These are phyloP conservation scores for Mesembrinibis cayennensis DNA, from an alignment of 2,113 vertebrate genomes.

Conservation along the genomic window DNA sequence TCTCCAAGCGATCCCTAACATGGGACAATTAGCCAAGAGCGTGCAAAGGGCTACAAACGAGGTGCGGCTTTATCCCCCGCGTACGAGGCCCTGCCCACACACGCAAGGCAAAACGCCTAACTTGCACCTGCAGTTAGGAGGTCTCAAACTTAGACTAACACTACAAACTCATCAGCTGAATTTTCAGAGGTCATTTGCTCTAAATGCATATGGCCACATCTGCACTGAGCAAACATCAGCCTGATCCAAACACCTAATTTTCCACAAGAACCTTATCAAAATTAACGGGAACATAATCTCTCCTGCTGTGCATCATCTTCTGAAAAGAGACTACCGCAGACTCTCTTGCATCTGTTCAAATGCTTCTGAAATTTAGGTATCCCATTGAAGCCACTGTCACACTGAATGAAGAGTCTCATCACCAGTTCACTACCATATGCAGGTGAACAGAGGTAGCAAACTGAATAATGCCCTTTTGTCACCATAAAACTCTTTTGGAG, in stretches of 20 bases:
- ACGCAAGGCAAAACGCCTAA: not conserved
- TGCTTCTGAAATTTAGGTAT: not conserved
- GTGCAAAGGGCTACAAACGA: not conserved
- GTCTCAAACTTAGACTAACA: not conserved
- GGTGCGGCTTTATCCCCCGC: not conserved
- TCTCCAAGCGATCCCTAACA: not conserved
- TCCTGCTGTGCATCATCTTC: not conserved
- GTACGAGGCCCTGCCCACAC: not conserved
- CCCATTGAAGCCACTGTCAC: too few species aligned
- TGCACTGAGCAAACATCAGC: not conserved
- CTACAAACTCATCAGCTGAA: not conserved
- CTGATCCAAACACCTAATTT: not conserved
- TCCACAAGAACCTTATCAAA: not conserved
- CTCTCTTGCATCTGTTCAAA: not conserved
- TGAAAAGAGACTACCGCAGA: not conserved
- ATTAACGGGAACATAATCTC: not conserved
- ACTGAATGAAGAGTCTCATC: too few species aligned
- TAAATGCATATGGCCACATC: not conserved
- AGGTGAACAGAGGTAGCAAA: not conserved
- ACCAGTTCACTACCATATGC: not conserved
- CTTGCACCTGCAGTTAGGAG: not conserved
- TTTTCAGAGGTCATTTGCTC: not conserved
- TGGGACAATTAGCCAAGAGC: not conserved
- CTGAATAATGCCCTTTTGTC: not conserved
- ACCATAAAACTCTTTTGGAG: not conserved